phyloP scores from a whole-genome alignment of 2,113 vertebrate genomes.

The Callipepla squamata region DNA sequence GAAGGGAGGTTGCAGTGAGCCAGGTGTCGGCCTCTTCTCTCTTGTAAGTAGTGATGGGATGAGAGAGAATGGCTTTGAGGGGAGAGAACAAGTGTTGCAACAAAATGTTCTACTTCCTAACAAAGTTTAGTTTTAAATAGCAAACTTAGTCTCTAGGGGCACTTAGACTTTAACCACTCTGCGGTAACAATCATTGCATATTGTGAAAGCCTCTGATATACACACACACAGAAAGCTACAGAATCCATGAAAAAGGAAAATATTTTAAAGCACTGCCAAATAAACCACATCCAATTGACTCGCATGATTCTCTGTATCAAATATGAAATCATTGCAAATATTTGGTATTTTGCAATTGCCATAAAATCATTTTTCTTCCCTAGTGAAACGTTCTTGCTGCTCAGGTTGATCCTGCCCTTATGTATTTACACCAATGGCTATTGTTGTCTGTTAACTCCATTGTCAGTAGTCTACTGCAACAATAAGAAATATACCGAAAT shows the following conservation, averaged over 20 bases:
- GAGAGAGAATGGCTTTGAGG: no score
- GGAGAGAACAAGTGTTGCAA: background rate
- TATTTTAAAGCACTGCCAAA: background rate
- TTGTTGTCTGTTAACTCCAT: background rate
- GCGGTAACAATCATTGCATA: fast-evolving
- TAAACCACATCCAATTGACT: background rate
- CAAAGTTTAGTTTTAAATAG: background rate
- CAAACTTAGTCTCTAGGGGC: background rate
- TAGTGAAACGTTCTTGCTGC: background rate
- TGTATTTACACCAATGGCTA: background rate
- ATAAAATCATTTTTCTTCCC: background rate
- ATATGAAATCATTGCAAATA: background rate
- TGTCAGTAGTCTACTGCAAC: background rate
- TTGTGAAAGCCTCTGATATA: background rate
- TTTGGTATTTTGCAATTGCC: background rate
- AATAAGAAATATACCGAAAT: background rate
- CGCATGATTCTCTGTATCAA: background rate
- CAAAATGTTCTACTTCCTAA: background rate
- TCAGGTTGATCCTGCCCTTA: background rate
- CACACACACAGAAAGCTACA: background rate
- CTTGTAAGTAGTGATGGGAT: no score
- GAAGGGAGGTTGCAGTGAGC: no score
- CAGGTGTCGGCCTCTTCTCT: no score
- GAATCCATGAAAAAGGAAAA: background rate
- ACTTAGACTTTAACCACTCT: background rate